Evolutionary conservation across 2,888 invertebrate species (phyloP).

Genomic region (Arge pagana): DNA sequence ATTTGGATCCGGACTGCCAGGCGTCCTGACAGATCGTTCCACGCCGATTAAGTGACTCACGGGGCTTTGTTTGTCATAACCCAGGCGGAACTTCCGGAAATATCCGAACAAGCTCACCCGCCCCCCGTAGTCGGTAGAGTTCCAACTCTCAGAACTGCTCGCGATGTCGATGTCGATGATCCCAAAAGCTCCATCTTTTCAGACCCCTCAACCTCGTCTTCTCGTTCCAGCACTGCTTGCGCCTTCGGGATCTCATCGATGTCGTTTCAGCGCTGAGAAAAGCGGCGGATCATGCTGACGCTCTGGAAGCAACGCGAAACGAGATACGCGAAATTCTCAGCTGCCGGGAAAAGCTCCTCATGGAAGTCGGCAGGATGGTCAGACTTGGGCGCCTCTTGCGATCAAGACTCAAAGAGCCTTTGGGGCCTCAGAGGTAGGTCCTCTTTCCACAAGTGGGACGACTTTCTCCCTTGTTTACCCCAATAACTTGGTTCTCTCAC

Average conservation of each 20-base stretch:
- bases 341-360: constrained; percentile 67
- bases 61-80: too few species aligned
- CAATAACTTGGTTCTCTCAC: too few species aligned
- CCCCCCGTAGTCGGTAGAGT: too few species aligned
- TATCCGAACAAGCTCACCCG: too few species aligned
- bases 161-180: too few species aligned
- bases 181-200: too few species aligned
- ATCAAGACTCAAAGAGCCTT: constrained; percentile 69
- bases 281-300: not conserved
- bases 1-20: too few species aligned
- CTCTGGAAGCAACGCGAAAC: not conserved
- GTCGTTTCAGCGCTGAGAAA: constrained; percentile 51
- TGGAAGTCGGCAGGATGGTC: constrained; percentile 75
- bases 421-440: constrained; percentile 52
- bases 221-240: constrained; percentile 63
- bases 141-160: too few species aligned
- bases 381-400: constrained; percentile 70
- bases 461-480: not conserved
- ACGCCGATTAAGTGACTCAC: too few species aligned
- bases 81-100: too few species aligned
- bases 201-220: too few species aligned
- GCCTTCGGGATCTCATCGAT: constrained; percentile 65
- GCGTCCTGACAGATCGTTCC: too few species aligned
- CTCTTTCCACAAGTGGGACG: not conserved
- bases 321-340: constrained; percentile 63